Evolutionary conservation across 2,797 vertebrate species (phyloP).

Genomic region (Todus mexicanus): DNA sequence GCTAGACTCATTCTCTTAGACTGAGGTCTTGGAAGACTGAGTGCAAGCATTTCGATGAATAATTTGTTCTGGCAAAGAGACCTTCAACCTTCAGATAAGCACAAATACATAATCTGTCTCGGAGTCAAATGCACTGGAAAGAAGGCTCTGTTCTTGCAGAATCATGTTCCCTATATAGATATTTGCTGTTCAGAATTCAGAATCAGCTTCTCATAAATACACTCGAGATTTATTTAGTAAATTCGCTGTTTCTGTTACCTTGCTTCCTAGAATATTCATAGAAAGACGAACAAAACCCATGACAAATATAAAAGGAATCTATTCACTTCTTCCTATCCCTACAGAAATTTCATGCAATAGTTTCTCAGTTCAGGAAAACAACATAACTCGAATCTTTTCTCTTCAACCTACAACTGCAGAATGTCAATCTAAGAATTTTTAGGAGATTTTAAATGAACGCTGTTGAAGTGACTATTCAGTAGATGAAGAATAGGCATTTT

Average conservation of each 20-base stretch:
- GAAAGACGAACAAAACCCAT: background rate
- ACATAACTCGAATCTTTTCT: background rate
- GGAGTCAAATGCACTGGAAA: background rate
- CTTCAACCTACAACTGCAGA: conserved; percentile 10
- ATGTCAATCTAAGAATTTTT: conserved; percentile 20
- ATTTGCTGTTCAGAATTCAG: background rate
- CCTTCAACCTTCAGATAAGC: background rate
- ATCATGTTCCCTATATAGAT: background rate
- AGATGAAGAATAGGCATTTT: conserved; percentile 47
- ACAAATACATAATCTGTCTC: background rate
- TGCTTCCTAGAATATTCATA: background rate
- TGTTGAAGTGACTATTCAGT: conserved; percentile 45
- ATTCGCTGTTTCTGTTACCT: conserved; percentile 2
- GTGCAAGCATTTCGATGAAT: background rate
- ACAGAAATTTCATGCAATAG: background rate
- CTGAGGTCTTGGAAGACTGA: background rate
- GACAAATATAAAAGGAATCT: background rate
- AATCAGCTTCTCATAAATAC: background rate
- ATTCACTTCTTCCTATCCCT: background rate
- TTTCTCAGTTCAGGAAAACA: conserved; percentile 2
- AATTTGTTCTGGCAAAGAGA: background rate
- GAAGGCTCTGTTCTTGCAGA: background rate
- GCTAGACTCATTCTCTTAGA: background rate
- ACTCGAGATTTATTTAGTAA: background rate
- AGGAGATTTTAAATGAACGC: conserved; percentile 8